Evolutionary conservation across 2,888 invertebrate species (phyloP).

Genomic region (Lydus trimaculatus): DNA sequence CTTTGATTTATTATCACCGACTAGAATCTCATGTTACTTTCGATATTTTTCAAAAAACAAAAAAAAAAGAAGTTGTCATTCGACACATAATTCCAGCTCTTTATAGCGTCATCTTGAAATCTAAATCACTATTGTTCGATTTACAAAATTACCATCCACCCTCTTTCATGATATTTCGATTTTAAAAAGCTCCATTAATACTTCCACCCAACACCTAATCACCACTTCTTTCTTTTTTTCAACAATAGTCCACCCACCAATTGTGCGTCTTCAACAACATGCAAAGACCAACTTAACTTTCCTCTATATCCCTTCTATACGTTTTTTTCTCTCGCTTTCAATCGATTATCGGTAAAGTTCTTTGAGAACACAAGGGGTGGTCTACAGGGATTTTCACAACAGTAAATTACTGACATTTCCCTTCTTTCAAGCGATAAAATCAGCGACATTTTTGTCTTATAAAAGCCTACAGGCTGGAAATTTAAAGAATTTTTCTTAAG

Average conservation of each 20-base stretch:
- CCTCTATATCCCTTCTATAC: constrained; percentile 12
- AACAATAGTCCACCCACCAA: constrained; percentile 22
- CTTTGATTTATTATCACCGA: background rate
- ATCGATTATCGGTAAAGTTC: constrained; percentile 34
- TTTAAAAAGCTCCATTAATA: constrained; percentile 33
- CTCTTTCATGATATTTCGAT: constrained; percentile 14
- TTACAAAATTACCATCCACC: background rate
- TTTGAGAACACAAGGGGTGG: constrained; percentile 9
- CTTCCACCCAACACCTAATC: constrained; percentile 24
- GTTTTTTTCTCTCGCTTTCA: background rate
- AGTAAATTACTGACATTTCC: constrained; percentile 27
- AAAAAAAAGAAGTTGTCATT: too few relatives aligned
- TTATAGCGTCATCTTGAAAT: background rate
- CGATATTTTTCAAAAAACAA: background rate
- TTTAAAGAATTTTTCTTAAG: constrained; percentile 16
- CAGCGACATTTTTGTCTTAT: constrained; percentile 21
- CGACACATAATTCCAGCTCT: background rate
- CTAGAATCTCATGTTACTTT: background rate
- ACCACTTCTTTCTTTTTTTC: constrained; percentile 24
- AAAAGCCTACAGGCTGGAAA: constrained; percentile 9
- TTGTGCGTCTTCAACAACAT: constrained; percentile 25
- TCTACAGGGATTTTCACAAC: constrained; percentile 10
- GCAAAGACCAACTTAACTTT: constrained; percentile 31
- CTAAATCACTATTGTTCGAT: background rate
- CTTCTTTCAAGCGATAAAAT: constrained; percentile 17